phyloP scores from a whole-genome alignment of 2,797 vertebrate species.

The Neosalanx taihuensis region DNA sequence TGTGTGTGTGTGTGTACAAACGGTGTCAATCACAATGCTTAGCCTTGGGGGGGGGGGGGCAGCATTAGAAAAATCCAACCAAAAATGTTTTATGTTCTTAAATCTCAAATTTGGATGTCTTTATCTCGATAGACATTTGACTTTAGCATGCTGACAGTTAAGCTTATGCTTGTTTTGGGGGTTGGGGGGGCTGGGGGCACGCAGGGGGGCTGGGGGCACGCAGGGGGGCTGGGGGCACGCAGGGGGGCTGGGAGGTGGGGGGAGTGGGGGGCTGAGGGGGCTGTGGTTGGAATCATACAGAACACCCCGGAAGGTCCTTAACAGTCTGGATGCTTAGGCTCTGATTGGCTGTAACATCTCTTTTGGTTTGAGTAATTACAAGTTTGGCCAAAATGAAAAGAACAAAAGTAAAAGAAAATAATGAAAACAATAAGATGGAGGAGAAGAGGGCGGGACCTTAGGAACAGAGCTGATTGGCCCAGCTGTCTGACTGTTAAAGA shows the following conservation, averaged over 20 bases:
- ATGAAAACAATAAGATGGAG: background rate
- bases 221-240: too few species aligned
- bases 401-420: background rate
- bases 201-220: too few species aligned
- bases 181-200: background rate
- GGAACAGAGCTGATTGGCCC: conserved; percentile 19
- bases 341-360: conserved; percentile 3
- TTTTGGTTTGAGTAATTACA: conserved; percentile 10
- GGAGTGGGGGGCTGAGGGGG: background rate
- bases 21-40: conserved; percentile 8
- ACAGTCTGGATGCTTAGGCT: conserved; percentile 38
- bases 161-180: background rate
- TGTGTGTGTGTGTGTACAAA: conserved; percentile 1
- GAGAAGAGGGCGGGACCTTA: background rate
- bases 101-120: conserved; percentile 5
- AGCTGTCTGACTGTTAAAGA: conserved; percentile 35
- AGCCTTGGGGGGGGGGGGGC: background rate
- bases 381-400: conserved; percentile 3
- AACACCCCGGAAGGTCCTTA: conserved; percentile 33
- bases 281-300: background rate
- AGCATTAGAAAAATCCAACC: conserved; percentile 1
- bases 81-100: conserved; percentile 10
- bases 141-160: background rate
- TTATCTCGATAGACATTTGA: background rate
- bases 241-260: too few species aligned